Conservation (phyloP, 23 tunicate genomes). For the Trididemnum nubilum region DNA sequence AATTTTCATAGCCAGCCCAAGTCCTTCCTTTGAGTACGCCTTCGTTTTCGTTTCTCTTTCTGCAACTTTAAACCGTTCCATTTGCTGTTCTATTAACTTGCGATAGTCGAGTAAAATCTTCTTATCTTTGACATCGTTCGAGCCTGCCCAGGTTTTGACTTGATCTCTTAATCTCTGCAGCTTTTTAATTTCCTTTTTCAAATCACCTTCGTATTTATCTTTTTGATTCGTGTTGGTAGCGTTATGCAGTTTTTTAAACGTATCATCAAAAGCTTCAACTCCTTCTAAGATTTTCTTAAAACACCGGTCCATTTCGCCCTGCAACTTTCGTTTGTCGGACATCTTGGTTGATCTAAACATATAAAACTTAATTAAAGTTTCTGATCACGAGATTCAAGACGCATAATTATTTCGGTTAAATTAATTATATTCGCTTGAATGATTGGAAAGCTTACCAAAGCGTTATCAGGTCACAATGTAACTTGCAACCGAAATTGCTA, state of each 20-base stretch:
- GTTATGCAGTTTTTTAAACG: constrained; percentile 88
- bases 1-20: constrained; percentile 67
- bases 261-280: constrained; percentile 96
- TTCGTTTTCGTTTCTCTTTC: constrained; percentile 99
- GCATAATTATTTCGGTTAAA: too few species aligned
- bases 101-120: constrained; percentile 63
- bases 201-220: constrained; percentile 96
- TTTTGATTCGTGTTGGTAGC: constrained; percentile 96
- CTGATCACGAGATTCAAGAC: too few species aligned
- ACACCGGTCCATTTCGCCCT: constrained; percentile 96
- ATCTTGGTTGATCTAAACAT: constrained; percentile 40
- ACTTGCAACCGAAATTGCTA: too few species aligned
- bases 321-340: constrained; percentile 95
- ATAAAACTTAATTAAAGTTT: too few species aligned
- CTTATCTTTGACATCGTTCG: constrained; percentile 93
- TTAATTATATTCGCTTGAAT: too few species aligned
- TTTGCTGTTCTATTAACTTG: constrained; percentile 91
- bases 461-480: too few species aligned
- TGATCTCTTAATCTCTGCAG: constrained; percentile 94
- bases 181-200: constrained; percentile 97
- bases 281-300: constrained; percentile 93
- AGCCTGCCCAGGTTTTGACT: constrained; percentile 95
- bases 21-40: constrained; percentile 98
- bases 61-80: constrained; percentile 98
- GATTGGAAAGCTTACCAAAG: too few species aligned